Evolutionary conservation across 2,113 vertebrate species (phyloP).

Genomic region (Vanacampus margaritifer): DNA sequence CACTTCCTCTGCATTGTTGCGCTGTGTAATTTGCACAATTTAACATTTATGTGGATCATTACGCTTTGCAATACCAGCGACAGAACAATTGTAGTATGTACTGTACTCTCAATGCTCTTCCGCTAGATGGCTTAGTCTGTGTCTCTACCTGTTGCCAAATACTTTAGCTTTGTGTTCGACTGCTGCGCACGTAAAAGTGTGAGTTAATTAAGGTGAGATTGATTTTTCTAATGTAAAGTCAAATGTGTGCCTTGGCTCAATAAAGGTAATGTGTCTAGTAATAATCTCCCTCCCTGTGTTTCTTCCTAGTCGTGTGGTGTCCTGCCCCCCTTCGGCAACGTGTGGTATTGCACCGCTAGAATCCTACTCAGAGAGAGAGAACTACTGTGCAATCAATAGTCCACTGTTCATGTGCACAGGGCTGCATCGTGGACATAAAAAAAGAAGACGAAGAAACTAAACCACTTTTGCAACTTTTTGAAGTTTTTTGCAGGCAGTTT

Average conservation of each 20-base stretch:
- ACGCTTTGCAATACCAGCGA: no score
- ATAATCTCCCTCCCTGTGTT: background rate
- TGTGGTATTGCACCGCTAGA: conserved; percentile 35
- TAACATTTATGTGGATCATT: no score
- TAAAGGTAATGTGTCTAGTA: background rate
- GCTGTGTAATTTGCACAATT: no score
- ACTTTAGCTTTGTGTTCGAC: no score
- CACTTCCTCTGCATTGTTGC: no score
- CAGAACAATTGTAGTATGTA: no score
- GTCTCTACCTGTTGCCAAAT: no score
- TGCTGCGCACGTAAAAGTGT: no score
- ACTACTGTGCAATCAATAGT: conserved; percentile 13
- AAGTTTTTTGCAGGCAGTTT: background rate
- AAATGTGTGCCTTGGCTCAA: background rate
- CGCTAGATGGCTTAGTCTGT: no score
- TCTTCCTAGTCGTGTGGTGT: background rate
- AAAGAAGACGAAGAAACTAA: background rate
- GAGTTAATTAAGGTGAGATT: no score
- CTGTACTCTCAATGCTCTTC: no score
- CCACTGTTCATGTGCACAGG: background rate
- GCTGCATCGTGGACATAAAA: background rate
- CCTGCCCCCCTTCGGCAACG: conserved; percentile 25
- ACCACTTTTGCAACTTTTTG: conserved; percentile 2
- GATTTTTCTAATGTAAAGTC: background rate
- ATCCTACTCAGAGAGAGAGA: conserved; percentile 17